Conservation (phyloP, 2,888 invertebrate species). For the Nephrotoma appendiculata region DNA sequence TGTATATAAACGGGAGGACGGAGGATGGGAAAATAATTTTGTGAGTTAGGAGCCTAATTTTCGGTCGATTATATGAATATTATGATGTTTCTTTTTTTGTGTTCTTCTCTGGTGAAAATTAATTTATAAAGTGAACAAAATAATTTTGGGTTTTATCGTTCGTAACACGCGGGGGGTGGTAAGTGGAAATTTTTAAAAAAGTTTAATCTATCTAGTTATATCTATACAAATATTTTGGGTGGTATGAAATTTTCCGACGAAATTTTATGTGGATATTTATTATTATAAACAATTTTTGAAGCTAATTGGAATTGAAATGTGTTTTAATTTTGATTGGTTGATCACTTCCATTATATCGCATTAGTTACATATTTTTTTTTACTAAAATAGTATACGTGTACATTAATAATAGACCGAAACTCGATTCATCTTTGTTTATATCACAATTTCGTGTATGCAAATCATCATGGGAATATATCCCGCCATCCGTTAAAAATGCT, state of each 20-base stretch:
- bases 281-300: background rate
- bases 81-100: background rate
- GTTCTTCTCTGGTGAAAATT: background rate
- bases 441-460: background rate
- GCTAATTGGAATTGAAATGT: background rate
- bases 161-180: background rate
- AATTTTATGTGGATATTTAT: background rate
- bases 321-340: background rate
- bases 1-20: background rate
- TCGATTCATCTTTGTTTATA: background rate
- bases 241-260: background rate
- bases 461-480: conserved; percentile 16
- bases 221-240: background rate
- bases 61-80: background rate
- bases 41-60: background rate
- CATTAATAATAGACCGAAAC: background rate
- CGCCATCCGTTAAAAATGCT: conserved; percentile 24
- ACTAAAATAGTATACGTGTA: background rate
- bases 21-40: background rate
- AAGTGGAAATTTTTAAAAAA: background rate
- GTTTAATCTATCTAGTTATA: background rate
- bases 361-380: background rate
- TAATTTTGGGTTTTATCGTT: background rate
- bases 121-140: background rate
- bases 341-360: background rate